Percentiles rank a stretch among this genome's conserved stretches.
Evolutionary conservation across 2,113 vertebrate species (phyloP).

Genomic region (Tonatia bakeri): DNA sequence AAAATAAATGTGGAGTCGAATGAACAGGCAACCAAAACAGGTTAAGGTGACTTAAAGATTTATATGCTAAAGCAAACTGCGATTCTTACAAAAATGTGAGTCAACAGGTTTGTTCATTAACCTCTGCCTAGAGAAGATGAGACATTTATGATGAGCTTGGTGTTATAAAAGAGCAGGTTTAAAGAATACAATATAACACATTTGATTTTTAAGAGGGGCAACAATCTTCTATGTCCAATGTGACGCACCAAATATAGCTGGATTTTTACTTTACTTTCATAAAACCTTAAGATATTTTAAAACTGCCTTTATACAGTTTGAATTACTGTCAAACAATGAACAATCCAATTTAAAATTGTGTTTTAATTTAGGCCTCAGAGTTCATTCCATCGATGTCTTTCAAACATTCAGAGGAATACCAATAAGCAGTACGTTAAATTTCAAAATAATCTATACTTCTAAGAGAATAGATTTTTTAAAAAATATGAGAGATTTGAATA

Average conservation of each 20-base stretch:
- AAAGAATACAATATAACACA: constrained; percentile 38
- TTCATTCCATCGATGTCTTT: constrained; percentile 46
- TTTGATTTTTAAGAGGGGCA: constrained; percentile 45
- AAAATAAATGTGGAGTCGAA: constrained; percentile 12
- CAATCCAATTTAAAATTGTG: not conserved
- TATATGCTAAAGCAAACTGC: constrained; percentile 54
- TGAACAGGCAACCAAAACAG: not conserved
- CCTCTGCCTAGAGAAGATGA: constrained; percentile 16
- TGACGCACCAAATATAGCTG: constrained; percentile 17
- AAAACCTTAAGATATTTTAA: not conserved
- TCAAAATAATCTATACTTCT: constrained; percentile 47
- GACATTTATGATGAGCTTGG: constrained; percentile 1
- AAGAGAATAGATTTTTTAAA: constrained; percentile 51
- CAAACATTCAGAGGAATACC: constrained; percentile 17
- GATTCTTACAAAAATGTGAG: constrained; percentile 2
- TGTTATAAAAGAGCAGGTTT: constrained; percentile 21
- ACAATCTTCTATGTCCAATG: not conserved
- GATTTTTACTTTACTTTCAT: not conserved
- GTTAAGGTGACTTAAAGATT: constrained; percentile 3
- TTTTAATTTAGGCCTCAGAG: constrained; percentile 9
- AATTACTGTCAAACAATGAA: constrained; percentile 43
- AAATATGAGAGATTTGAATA: constrained; percentile 43
- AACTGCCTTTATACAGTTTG: not conserved
- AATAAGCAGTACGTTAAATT: constrained; percentile 41
- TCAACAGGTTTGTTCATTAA: not conserved